phyloP scores from a whole-genome alignment of 2,888 invertebrate species.

The Acholoe squamosa region DNA sequence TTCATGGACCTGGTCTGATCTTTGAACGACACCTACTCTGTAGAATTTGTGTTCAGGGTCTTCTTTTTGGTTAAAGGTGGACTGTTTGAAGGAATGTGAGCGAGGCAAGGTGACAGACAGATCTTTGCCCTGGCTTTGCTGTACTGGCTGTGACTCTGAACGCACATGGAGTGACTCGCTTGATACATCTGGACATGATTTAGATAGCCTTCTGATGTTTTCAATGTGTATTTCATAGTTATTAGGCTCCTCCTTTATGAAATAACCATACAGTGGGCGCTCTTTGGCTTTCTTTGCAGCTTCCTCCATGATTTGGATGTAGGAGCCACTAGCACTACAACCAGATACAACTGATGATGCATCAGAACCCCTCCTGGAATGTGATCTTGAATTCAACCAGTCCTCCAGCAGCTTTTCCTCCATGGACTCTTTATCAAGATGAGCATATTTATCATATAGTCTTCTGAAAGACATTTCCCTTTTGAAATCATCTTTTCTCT shows the following conservation, averaged over 20 bases:
- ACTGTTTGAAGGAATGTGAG: slow-evolving; percentile 74
- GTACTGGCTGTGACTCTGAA: slow-evolving; percentile 76
- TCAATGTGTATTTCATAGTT: slow-evolving; percentile 77
- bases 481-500: slow-evolving; percentile 63
- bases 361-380: slow-evolving; percentile 63
- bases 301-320: slow-evolving; percentile 71
- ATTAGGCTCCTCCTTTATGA: slow-evolving; percentile 74
- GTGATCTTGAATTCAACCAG: slow-evolving; percentile 12
- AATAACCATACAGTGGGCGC: slow-evolving; percentile 76
- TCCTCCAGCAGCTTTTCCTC: slow-evolving; percentile 64
- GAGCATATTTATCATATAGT: slow-evolving; percentile 69
- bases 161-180: slow-evolving; percentile 74
- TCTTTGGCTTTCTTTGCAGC: slow-evolving; percentile 68
- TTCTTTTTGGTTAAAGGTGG: slow-evolving; percentile 70
- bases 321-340: slow-evolving; percentile 64
- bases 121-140: neutral
- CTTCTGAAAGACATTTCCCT: slow-evolving; percentile 68
- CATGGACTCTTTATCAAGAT: slow-evolving; percentile 67
- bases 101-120: slow-evolving; percentile 61
- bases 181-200: slow-evolving; percentile 68
- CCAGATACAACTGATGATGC: slow-evolving; percentile 64
- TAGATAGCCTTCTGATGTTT: slow-evolving; percentile 67
- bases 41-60: neutral
- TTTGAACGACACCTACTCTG: neutral
- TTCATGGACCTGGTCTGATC: neutral